Evolutionary conservation across 2,113 vertebrate genomes (phyloP).

Genomic region (Neopipo cinnamomea): DNA sequence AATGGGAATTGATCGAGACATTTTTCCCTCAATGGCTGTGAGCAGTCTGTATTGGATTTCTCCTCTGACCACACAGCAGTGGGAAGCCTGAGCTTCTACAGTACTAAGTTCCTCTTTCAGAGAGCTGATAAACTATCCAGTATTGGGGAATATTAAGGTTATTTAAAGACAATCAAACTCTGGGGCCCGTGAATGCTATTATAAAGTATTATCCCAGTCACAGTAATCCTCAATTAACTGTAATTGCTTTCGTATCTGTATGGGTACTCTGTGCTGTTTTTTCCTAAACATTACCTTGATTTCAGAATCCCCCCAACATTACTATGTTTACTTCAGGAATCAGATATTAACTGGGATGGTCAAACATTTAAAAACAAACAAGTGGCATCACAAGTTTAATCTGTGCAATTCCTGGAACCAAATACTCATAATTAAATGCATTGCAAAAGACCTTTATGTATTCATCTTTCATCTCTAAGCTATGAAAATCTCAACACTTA

Average conservation of each 20-base stretch:
- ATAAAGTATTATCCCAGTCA: not conserved
- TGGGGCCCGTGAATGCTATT: not conserved
- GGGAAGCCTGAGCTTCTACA: not conserved
- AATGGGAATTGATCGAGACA: not conserved
- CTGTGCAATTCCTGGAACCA: slow-evolving; percentile 59
- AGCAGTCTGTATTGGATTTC: not conserved
- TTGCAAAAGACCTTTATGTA: slow-evolving; percentile 55
- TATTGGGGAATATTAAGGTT: not conserved
- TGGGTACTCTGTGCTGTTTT: not conserved
- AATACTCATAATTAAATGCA: slow-evolving; percentile 63
- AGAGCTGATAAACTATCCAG: not conserved
- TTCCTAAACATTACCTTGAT: slow-evolving; percentile 10
- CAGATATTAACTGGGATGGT: slow-evolving; percentile 31
- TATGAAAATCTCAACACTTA: slow-evolving; percentile 68
- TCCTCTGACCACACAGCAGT: not conserved
- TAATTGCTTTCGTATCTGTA: not conserved
- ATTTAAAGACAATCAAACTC: not conserved
- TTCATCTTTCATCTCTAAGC: slow-evolving; percentile 56
- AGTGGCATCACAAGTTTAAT: slow-evolving; percentile 57
- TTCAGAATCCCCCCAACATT: slow-evolving; percentile 11
- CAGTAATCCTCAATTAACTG: not conserved
- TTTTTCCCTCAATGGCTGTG: not conserved
- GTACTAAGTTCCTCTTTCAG: not conserved
- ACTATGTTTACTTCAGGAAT: not conserved
- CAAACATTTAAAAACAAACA: slow-evolving; percentile 56